Evolutionary conservation across 2,888 invertebrate genomes (phyloP).

Genomic region (Tenthredo scrophulariae): DNA sequence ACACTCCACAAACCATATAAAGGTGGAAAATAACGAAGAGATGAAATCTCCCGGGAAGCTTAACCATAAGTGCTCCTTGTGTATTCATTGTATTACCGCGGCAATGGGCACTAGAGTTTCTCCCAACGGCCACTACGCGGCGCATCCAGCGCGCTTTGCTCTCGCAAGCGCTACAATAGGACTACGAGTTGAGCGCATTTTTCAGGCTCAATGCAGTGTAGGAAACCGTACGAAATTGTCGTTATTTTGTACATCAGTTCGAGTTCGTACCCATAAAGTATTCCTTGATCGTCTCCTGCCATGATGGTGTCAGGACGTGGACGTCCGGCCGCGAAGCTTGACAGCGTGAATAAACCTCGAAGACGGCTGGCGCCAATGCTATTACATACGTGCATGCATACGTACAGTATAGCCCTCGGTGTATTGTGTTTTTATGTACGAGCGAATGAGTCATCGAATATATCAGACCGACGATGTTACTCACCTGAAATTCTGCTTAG

Average conservation of each 20-base stretch:
- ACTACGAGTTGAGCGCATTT: background rate
- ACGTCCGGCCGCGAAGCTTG: background rate
- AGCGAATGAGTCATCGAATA: constrained; percentile 43
- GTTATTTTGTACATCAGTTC: background rate
- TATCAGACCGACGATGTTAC: constrained; percentile 26
- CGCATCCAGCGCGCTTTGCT: background rate
- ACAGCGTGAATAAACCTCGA: constrained; percentile 14
- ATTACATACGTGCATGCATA: background rate
- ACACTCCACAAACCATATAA: background rate
- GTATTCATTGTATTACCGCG: background rate
- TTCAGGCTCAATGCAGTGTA: background rate
- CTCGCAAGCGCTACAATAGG: background rate
- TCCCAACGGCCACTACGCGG: background rate
- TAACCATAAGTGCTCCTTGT: background rate
- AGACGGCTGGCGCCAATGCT: background rate
- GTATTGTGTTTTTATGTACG: background rate
- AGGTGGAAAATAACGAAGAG: background rate
- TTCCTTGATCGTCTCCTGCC: background rate
- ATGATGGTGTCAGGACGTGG: background rate
- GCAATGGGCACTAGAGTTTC: background rate
- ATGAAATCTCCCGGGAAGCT: background rate
- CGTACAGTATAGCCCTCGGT: background rate
- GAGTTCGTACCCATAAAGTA: background rate
- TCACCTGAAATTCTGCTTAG: constrained; percentile 51
- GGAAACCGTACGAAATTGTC: background rate